phyloP scores from a whole-genome alignment of 1,140 invertebrate species.

The Camponotus vicinus region DNA sequence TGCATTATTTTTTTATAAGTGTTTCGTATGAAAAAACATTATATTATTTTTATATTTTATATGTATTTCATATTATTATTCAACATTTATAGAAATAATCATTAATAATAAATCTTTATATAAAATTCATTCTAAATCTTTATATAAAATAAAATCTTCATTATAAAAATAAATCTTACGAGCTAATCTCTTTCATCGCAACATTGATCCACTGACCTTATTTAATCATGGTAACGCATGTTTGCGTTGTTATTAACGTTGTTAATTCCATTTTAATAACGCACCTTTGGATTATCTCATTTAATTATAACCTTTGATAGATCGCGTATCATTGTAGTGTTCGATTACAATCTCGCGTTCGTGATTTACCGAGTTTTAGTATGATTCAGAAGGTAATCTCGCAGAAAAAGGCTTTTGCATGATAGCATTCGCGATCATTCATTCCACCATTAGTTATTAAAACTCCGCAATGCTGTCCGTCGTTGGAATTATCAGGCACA shows the following conservation, averaged over 20 bases:
- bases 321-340: background rate
- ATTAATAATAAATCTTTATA: background rate
- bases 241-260: background rate
- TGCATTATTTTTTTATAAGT: too few species aligned
- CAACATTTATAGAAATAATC: slow-evolving; percentile 18
- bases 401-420: slow-evolving; percentile 23
- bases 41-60: too few species aligned
- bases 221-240: background rate
- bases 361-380: slow-evolving; percentile 3
- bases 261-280: slow-evolving; percentile 30
- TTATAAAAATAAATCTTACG: slow-evolving; percentile 31
- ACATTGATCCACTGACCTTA: background rate
- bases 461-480: slow-evolving; percentile 39
- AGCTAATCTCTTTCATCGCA: slow-evolving; percentile 1
- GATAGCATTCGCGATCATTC: slow-evolving; percentile 44
- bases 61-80: background rate
- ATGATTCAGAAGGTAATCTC: slow-evolving; percentile 36
- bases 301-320: slow-evolving; percentile 13
- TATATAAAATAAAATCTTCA: slow-evolving; percentile 9
- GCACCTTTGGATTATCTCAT: background rate
- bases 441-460: slow-evolving; percentile 48
- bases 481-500: slow-evolving; percentile 35
- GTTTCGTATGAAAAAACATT: too few species aligned
- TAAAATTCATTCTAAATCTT: slow-evolving; percentile 8
- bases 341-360: slow-evolving; percentile 32